phyloP scores from a whole-genome alignment of 2,888 invertebrate species.

The Stratiomys singularior region DNA sequence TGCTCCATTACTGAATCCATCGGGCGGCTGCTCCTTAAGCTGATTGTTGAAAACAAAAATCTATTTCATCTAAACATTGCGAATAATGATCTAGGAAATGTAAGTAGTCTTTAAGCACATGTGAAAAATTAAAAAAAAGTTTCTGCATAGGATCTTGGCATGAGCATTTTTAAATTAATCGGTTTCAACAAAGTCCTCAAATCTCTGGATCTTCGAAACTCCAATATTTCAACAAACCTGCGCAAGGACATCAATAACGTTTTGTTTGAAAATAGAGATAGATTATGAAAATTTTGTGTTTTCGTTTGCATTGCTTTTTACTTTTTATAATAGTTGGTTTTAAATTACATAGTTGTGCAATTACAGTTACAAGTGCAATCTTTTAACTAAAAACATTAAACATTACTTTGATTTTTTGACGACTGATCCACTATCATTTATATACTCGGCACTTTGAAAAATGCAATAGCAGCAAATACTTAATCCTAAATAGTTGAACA shows the following conservation, averaged over 20 bases:
- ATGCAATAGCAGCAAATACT: slow-evolving; percentile 63
- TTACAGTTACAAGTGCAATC: too few relatives aligned
- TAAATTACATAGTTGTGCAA: too few relatives aligned
- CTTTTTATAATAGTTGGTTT: too few relatives aligned
- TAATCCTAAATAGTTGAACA: slow-evolving; percentile 60
- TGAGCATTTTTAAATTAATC: slow-evolving; percentile 60
- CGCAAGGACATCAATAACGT: slow-evolving; percentile 57
- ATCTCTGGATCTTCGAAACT: slow-evolving; percentile 60
- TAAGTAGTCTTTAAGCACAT: slow-evolving; percentile 48
- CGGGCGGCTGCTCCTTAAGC: slow-evolving; percentile 60
- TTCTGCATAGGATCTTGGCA: slow-evolving; percentile 58
- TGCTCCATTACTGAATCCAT: slow-evolving; percentile 60
- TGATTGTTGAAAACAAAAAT: slow-evolving; percentile 59
- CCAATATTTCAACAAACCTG: slow-evolving; percentile 58
- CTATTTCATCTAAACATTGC: slow-evolving; percentile 59
- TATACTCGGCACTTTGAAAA: slow-evolving; percentile 62
- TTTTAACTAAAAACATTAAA: not conserved
- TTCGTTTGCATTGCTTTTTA: too few relatives aligned
- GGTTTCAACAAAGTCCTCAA: slow-evolving; percentile 59
- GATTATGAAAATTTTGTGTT: slow-evolving; percentile 17
- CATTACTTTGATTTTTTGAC: not conserved
- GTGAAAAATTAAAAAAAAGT: not conserved
- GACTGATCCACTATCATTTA: slow-evolving; percentile 46
- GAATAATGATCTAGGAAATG: slow-evolving; percentile 61
- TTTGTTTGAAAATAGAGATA: slow-evolving; percentile 48